Evolutionary conservation across 2,113 vertebrate genomes (phyloP), one percentile per base, ranked within the genome.

Genomic region (zebrafish (Danio rerio)): DNA sequence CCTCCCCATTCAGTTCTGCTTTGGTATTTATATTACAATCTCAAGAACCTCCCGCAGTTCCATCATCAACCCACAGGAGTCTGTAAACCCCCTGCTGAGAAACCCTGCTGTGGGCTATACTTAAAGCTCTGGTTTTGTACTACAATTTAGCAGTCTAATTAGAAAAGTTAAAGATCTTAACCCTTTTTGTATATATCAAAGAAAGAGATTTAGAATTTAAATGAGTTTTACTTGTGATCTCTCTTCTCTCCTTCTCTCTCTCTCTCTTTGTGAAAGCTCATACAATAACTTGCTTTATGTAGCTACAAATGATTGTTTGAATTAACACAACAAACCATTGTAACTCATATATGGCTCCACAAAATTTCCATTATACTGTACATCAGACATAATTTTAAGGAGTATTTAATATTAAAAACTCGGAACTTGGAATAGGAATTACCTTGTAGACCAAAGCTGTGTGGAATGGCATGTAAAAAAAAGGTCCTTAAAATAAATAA

Each of bases 101-200:
- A 70, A 69, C 10, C 45, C 58, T 20, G 58, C n/a, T 69, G n/a
- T 66, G n/a, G 40, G 40, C 63, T 43, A 47, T 47, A 61, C n/a
- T 69, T 10, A 11, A 69, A 9, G 7, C 31, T 65, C 42, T 31
- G 31, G 31, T 40, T 43, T 42, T 65, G 13, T 42, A 16, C 31
- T 7, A 65, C 8, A 42, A 13, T 66, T 66, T 42, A 43, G 43
- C 63, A 43, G 40, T 43, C 43, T 43, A 43, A 43, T 66, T 15
- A 40, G 63, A 5, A 42, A 66, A 9, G 9, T 15, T 43, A 66
- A 66, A 43, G 40, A 43, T 66, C 16, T 16, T 43, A 13, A 43
- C 15, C 8, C 13, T 13, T 42, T 65, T 65, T 16, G 31, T 65
- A 15, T 15, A 13, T 12, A 10, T 31, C 31, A 31, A 5, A 31